phyloP scores from a whole-genome alignment of 2,888 invertebrate species.

The Drosophila pegasa region DNA sequence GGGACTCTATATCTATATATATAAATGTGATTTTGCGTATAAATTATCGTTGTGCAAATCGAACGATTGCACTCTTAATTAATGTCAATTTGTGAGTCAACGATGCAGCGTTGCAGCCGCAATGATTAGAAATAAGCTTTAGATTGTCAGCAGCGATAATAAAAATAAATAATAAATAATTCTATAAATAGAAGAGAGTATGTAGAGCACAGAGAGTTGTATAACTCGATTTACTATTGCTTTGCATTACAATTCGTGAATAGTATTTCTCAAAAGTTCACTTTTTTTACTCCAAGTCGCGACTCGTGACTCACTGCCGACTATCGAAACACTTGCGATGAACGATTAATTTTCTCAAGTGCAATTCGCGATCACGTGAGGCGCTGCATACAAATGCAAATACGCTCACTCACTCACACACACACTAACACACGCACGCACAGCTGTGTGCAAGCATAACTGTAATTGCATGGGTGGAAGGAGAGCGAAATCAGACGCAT shows the following conservation, averaged over 20 bases:
- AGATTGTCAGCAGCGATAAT: conserved; percentile 11
- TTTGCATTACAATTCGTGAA: too few species aligned
- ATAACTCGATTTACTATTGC: background rate
- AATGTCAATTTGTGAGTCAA: conserved; percentile 75
- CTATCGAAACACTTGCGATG: conserved; percentile 22
- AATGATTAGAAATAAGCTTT: conserved; percentile 34
- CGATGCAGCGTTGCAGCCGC: conserved; percentile 15
- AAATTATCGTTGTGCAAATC: conserved; percentile 69
- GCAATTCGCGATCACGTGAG: conserved; percentile 45
- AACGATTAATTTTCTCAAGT: conserved; percentile 34
- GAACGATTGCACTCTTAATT: conserved; percentile 73
- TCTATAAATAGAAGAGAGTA: conserved; percentile 18
- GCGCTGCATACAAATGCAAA: conserved; percentile 38
- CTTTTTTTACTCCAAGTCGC: background rate
- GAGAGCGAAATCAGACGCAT: conserved; percentile 36
- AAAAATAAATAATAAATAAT: background rate
- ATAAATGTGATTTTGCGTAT: conserved; percentile 39
- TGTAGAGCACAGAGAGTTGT: background rate
- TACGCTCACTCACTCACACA: background rate
- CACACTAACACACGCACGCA: conserved; percentile 4
- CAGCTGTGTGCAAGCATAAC: conserved; percentile 16
- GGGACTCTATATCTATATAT: too few species aligned
- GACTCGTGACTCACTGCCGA: conserved; percentile 34
- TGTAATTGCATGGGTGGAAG: conserved; percentile 27
- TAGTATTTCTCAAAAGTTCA: background rate